A percentile compares a stretch with the other conserved stretches of the same genome.
Conservation (phyloP, 2,888 invertebrate genomes). For the Nomada fabriciana region DNA sequence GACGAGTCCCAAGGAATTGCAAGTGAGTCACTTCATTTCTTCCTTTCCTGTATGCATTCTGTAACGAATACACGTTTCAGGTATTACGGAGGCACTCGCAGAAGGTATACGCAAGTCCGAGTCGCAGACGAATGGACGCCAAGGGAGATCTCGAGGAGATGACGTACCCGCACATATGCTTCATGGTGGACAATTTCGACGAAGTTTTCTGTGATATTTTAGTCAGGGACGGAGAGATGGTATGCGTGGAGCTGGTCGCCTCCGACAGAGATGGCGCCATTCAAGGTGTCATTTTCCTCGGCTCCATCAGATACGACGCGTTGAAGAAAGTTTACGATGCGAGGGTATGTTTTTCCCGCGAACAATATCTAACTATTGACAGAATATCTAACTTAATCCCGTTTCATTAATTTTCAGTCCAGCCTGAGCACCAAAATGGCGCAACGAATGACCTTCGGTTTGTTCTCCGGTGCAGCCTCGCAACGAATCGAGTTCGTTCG, state of each 20-base stretch:
- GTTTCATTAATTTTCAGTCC: conserved; percentile 87
- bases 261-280: conserved; percentile 93
- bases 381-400: too few relatives aligned
- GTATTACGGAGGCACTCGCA: conserved; percentile 84
- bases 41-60: not conserved
- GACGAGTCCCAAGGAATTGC: conserved; percentile 98
- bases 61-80: conserved; percentile 58
- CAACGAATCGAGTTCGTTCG: conserved; percentile 98
- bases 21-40: conserved; percentile 87
- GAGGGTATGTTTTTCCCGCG: conserved; percentile 88
- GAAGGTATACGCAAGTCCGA: conserved; percentile 98
- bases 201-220: conserved; percentile 99
- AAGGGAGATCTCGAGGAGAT: conserved; percentile 99
- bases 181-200: conserved; percentile 99
- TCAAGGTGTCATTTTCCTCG: conserved; percentile 98
- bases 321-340: conserved; percentile 98
- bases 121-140: conserved; percentile 97
- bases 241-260: conserved; percentile 98
- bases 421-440: conserved; percentile 97
- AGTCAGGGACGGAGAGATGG: conserved; percentile 99
- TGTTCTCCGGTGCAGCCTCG: conserved; percentile 90
- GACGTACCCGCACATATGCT: conserved; percentile 99
- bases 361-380: not conserved
- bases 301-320: conserved; percentile 98
- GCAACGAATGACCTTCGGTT: conserved; percentile 97